Evolutionary conservation across 2,888 invertebrate species (phyloP).

Genomic region (Leptopterna dolabrata): DNA sequence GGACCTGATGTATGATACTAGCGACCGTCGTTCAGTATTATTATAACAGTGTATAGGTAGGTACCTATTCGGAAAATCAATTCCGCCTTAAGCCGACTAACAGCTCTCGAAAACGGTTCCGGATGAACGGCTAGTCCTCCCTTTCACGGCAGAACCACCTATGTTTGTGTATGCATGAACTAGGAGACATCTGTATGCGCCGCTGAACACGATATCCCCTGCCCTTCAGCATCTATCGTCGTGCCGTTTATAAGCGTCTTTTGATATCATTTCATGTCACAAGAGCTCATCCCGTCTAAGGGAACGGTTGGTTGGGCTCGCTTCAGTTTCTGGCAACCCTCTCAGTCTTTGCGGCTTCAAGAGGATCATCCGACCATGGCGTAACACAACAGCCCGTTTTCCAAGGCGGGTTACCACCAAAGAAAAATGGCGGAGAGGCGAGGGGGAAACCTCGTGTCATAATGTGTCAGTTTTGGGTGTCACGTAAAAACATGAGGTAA

Average conservation of each 20-base stretch:
- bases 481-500: no score
- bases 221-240: no score
- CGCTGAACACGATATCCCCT: neutral
- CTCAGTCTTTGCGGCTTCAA: neutral
- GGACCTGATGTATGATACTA: no score
- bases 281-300: neutral
- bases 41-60: no score
- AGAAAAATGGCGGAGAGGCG: neutral
- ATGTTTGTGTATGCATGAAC: constrained; percentile 8
- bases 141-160: neutral
- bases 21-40: no score
- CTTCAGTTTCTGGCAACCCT: constrained; percentile 2
- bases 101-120: neutral
- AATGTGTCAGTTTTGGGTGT: no score
- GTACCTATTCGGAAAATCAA: no score
- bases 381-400: neutral
- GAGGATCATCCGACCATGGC: neutral
- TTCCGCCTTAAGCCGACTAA: no score
- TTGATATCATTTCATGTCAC: neutral
- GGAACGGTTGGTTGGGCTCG: neutral
- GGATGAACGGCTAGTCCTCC: neutral
- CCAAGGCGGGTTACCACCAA: neutral
- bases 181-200: neutral
- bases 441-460: no score
- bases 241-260: neutral